A percentile compares a stretch with the other conserved stretches of the same genome.
Evolutionary conservation across 2,888 invertebrate genomes (phyloP).

Genomic region (Daptonema setosum): DNA sequence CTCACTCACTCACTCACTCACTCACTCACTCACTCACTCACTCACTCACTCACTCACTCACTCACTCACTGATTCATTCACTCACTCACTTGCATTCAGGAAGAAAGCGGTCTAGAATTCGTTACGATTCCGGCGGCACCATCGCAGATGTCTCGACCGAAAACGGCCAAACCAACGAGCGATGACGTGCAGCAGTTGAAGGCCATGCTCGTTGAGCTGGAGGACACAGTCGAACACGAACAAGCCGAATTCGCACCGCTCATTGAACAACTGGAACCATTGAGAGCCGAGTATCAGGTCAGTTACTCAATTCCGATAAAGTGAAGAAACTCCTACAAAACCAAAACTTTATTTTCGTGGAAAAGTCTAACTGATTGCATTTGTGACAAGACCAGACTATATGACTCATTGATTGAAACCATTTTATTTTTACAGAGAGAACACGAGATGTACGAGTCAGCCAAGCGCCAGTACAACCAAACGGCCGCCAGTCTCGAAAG

Average conservation of each 20-base stretch:
- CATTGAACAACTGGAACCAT: constrained; percentile 39
- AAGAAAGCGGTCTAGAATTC: constrained; percentile 16
- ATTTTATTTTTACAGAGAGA: too few relatives aligned
- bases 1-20: too few relatives aligned
- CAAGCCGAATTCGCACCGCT: constrained; percentile 5
- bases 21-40: too few relatives aligned
- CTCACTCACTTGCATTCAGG: constrained; percentile 11
- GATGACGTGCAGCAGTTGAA: constrained; percentile 13
- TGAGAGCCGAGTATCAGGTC: constrained; percentile 41
- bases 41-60: too few relatives aligned
- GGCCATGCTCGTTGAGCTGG: constrained; percentile 9
- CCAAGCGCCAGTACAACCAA: constrained; percentile 44
- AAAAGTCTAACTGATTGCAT: too few relatives aligned
- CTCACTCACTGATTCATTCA: too few relatives aligned
- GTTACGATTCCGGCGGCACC: constrained; percentile 9
- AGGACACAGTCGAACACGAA: background rate
- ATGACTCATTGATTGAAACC: too few relatives aligned
- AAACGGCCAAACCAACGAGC: constrained; percentile 21
- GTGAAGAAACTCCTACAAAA: too few relatives aligned
- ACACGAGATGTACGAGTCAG: background rate
- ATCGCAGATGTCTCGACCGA: constrained; percentile 14
- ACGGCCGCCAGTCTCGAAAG: constrained; percentile 39
- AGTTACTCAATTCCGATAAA: background rate
- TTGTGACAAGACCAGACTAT: too few relatives aligned
- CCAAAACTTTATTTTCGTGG: too few relatives aligned